Conservation (phyloP, 2,113 vertebrate genomes). For the Charina bottae region DNA sequence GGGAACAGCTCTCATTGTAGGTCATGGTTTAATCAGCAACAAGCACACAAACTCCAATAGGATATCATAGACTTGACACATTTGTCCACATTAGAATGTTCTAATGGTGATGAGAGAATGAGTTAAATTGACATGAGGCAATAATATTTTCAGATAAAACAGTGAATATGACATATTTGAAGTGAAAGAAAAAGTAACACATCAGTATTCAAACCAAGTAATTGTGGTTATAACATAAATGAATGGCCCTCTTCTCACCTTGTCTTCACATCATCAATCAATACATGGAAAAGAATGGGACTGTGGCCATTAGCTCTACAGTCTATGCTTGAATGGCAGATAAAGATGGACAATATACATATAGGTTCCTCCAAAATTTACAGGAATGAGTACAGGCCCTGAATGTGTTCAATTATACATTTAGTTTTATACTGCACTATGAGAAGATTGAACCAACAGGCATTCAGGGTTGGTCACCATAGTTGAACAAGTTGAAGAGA, state of each 20-base stretch:
- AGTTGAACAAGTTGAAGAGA: neutral
- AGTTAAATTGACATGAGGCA: neutral
- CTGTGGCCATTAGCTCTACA: neutral
- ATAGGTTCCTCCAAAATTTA: neutral
- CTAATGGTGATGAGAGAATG: neutral
- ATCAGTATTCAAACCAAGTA: neutral
- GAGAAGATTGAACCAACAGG: neutral
- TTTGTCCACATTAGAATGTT: neutral
- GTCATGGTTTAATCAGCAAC: constrained; percentile 68
- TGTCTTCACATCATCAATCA: neutral
- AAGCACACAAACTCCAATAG: constrained; percentile 27
- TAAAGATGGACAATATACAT: neutral
- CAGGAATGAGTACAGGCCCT: no score
- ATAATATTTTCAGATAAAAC: neutral
- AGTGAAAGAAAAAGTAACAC: neutral
- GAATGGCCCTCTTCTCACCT: neutral
- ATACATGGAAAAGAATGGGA: no score
- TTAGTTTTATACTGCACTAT: neutral
- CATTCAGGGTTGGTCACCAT: neutral
- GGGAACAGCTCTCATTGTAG: constrained; percentile 53
- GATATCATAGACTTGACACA: constrained; percentile 21
- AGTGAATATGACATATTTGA: neutral
- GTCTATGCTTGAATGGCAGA: neutral
- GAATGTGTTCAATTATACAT: no score
- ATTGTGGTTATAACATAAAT: neutral